Base-by-base conservation (phyloP, 2,797 vertebrate species). In the Chaetodon trifasciatus region DNA sequence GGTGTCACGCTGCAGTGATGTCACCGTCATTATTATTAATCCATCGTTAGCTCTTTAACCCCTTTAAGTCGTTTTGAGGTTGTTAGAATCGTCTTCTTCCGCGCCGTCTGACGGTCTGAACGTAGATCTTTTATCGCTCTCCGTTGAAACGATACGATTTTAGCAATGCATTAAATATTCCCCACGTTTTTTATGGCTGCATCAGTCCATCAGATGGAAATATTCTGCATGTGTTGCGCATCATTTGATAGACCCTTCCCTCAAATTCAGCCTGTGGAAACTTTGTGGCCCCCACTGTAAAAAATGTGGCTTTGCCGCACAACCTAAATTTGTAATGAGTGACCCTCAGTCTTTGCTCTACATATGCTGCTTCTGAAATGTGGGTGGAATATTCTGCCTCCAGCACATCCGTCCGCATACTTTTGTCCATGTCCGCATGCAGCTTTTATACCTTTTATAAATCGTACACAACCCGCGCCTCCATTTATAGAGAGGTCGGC, bases 21-120 rank as follows among this genome's bases (percentile, higher is more conserved):
- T 82, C 88, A 84, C 37, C 1, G 35, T 72, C 50, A 58, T 68
- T 32, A 53, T 76, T 37, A 32, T 28, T 46, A 49, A 81, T 83
- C 49, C 35, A 35, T 62, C 64, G 40, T 60, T 56, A 71, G 55
- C 50, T 55, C 19, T 39, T 28, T n/a, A 17, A 10, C 37, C 23
- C 8, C 7, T 32, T 16, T 11, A 57, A 65, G 46, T 28, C 23
- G 35, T 56, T 44, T 57, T 35, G 50, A 66, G 2, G 6, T 63
- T 10, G 13, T 61, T 61, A 0, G 40, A 37, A 44, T 15, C 11
- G 46, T 47, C 39, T 32, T 52, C 9, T 32, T n/a, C 17, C 16
- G 40, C 24, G 9, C 11, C 39, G 12, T 67, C 32, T 50, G 32
- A 52, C 32, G 17, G n/a, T n/a, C n/a, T n/a, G n/a, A n/a, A n/a